phyloP scores from a whole-genome alignment of 2,888 invertebrate genomes.

The Nomada flava region DNA sequence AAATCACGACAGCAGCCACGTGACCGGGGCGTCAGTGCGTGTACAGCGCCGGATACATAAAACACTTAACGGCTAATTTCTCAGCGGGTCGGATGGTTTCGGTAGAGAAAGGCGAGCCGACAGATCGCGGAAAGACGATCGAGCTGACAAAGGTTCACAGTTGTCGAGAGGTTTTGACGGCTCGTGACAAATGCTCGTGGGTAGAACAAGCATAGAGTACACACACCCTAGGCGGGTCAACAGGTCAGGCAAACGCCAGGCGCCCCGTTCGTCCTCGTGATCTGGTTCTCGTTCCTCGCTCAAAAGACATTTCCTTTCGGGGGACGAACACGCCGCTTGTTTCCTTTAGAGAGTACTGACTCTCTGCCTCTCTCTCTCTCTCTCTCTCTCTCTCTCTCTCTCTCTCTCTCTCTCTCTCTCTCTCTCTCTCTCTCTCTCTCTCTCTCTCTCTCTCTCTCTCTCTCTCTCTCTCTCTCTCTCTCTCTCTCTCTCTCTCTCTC shows the following conservation, averaged over 20 bases:
- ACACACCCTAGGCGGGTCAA: slow-evolving; percentile 62
- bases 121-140: slow-evolving; percentile 53
- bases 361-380: too few species aligned
- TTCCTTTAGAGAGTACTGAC: slow-evolving; percentile 58
- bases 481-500: slow-evolving; percentile 4
- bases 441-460: slow-evolving; percentile 21
- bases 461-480: slow-evolving; percentile 10
- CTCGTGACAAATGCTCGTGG: slow-evolving; percentile 75
- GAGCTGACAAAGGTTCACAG: slow-evolving; percentile 44
- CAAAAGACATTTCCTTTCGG: slow-evolving; percentile 76
- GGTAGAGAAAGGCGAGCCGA: slow-evolving; percentile 5
- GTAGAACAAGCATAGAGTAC: slow-evolving; percentile 42
- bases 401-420: not conserved
- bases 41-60: slow-evolving; percentile 77
- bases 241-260: slow-evolving; percentile 76
- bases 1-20: slow-evolving; percentile 58
- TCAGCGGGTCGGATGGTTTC: slow-evolving; percentile 70
- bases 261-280: slow-evolving; percentile 68
- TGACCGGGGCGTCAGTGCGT: slow-evolving; percentile 54
- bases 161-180: slow-evolving; percentile 75
- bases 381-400: slow-evolving; percentile 8
- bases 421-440: slow-evolving; percentile 1
- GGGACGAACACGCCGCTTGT: slow-evolving; percentile 56
- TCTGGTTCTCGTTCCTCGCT: slow-evolving; percentile 76
- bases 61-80: slow-evolving; percentile 81